These are phyloP conservation scores for Heliconius hortense DNA, from an alignment of 2,888 invertebrate genomes.

Conservation along the genomic window DNA sequence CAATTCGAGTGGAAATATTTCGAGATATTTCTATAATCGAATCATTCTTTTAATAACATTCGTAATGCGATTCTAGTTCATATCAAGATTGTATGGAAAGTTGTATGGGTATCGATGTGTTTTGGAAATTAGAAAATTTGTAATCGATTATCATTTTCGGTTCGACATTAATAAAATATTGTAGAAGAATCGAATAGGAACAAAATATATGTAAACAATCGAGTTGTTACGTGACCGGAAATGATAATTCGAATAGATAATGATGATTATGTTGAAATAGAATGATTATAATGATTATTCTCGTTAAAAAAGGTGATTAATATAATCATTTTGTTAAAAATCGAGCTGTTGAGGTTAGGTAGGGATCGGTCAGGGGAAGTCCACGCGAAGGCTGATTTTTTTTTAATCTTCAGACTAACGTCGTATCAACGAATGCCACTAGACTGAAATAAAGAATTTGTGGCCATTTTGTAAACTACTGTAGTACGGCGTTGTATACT, in stretches of 20 bases:
- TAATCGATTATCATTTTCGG: conserved; percentile 3
- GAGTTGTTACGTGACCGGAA: neutral
- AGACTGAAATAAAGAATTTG: conserved; percentile 46
- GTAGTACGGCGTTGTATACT: conserved; percentile 22
- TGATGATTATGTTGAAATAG: neutral
- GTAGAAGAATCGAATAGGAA: conserved; percentile 11
- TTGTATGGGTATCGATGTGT: neutral
- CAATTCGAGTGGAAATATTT: neutral
- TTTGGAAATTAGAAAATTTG: neutral
- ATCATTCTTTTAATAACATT: conserved; percentile 13
- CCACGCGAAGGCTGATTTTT: conserved; percentile 68
- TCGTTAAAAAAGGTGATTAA: neutral
- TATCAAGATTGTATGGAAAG: conserved; percentile 20
- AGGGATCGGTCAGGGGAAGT: conserved; percentile 21
- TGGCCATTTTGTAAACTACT: conserved; percentile 29
- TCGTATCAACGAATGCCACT: conserved; percentile 40
- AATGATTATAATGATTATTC: conserved; percentile 7
- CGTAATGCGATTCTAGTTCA: conserved; percentile 11
- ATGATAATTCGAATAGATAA: conserved; percentile 1
- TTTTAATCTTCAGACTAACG: conserved; percentile 32
- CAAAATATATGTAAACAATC: conserved; percentile 7
- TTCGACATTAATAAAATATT: neutral
- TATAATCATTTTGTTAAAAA: neutral
- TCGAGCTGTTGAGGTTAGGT: neutral
- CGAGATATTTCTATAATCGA: conserved; percentile 7